A percentile compares a stretch with the other conserved stretches of the same genome.
Conservation (phyloP, 2,797 vertebrate genomes). For the Philypnodon macrostomus region DNA sequence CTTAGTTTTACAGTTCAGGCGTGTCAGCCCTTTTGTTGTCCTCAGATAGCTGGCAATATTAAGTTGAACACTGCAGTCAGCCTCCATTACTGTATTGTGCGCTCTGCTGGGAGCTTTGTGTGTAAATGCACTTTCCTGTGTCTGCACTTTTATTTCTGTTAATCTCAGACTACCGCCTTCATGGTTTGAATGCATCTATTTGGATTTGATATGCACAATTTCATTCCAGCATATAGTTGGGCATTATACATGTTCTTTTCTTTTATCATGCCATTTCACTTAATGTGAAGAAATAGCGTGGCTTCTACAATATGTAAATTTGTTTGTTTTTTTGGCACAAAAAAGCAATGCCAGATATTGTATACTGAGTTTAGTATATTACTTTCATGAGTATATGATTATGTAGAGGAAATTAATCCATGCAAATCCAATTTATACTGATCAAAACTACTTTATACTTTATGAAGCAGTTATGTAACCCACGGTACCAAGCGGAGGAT, state of each 20-base stretch:
- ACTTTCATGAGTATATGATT: slow-evolving; percentile 31
- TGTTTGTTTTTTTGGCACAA: too few relatives aligned
- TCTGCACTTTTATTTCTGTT: slow-evolving; percentile 29
- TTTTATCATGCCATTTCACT: too few relatives aligned
- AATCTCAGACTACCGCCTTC: slow-evolving; percentile 32
- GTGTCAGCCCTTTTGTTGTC: slow-evolving; percentile 40
- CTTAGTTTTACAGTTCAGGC: slow-evolving; percentile 25
- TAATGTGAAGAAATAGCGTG: too few relatives aligned
- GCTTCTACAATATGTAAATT: too few relatives aligned
- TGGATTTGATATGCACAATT: too few relatives aligned
- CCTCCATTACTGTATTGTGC: slow-evolving; percentile 48
- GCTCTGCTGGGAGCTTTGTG: slow-evolving; percentile 34
- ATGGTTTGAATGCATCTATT: slow-evolving; percentile 25
- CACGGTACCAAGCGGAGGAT: slow-evolving; percentile 3
- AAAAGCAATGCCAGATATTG: background rate
- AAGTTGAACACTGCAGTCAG: slow-evolving; percentile 40
- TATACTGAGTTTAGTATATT: slow-evolving; percentile 20
- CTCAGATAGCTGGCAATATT: slow-evolving; percentile 34
- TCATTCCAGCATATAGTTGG: too few relatives aligned
- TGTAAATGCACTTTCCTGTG: slow-evolving; percentile 28
- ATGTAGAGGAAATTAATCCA: slow-evolving; percentile 25
- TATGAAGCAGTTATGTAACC: slow-evolving; percentile 13
- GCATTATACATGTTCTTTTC: too few relatives aligned
- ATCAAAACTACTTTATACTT: slow-evolving; percentile 27
- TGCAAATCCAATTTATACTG: slow-evolving; percentile 35